Evolutionary conservation across 2,113 vertebrate species (phyloP).

Genomic region (Arothron firmamentum): DNA sequence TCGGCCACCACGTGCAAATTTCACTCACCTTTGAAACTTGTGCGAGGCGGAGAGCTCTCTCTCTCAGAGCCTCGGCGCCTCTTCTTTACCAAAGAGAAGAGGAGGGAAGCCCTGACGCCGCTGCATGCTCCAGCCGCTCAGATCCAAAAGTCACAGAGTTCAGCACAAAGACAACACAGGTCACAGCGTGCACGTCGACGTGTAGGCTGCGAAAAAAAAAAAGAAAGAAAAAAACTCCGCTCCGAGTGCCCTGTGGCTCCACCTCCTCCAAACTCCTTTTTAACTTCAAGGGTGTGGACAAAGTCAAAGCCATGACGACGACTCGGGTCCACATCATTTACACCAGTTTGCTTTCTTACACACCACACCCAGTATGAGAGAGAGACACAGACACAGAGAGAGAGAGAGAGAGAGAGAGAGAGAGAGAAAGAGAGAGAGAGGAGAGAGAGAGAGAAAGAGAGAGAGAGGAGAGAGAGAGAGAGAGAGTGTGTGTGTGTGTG

Average conservation of each 20-base stretch:
- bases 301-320: conserved; percentile 60
- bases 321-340: conserved; percentile 73
- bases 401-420: conserved; percentile 29
- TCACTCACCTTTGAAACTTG: conserved; percentile 43
- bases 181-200: conserved; percentile 23
- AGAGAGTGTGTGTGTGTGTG: neutral
- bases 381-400: conserved; percentile 40
- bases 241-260: conserved; percentile 46
- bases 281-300: conserved; percentile 71
- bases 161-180: conserved; percentile 30
- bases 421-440: conserved; percentile 16
- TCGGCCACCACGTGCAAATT: conserved; percentile 17
- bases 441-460: conserved; percentile 65
- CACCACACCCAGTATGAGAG: conserved; percentile 73
- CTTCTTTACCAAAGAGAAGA: conserved; percentile 3
- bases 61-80: conserved; percentile 44
- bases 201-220: conserved; percentile 26
- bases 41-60: conserved; percentile 16
- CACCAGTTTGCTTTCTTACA: conserved; percentile 69
- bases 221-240: conserved; percentile 37
- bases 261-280: conserved; percentile 66
- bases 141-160: conserved; percentile 51
- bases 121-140: conserved; percentile 14
- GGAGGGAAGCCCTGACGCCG: conserved; percentile 9
- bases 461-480: conserved; percentile 48